phyloP scores from a whole-genome alignment of 2,888 invertebrate species.

The Tenthredo distinguenda region DNA sequence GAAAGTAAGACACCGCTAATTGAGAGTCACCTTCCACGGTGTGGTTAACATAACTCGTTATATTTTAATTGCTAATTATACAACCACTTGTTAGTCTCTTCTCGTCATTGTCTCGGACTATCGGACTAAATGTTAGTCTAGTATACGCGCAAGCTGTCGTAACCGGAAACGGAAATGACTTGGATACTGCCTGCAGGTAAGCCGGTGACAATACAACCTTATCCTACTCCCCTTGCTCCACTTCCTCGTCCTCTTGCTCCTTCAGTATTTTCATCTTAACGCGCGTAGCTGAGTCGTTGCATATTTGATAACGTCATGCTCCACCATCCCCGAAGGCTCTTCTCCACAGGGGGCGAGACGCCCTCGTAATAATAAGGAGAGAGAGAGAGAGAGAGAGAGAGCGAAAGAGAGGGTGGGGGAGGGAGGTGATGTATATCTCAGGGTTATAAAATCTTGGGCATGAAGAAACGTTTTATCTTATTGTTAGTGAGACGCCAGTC shows the following conservation, averaged over 20 bases:
- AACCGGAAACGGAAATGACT: conserved; percentile 33
- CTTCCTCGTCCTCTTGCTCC: background rate
- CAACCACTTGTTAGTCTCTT: conserved; percentile 6
- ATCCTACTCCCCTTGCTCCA: background rate
- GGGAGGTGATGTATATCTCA: conserved; percentile 25
- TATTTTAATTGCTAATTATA: conserved; percentile 37
- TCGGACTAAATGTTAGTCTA: conserved; percentile 23
- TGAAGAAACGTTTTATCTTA: conserved; percentile 34
- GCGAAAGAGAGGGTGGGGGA: no score
- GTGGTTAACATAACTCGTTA: conserved; percentile 15
- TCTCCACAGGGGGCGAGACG: conserved; percentile 23
- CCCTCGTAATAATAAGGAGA: background rate
- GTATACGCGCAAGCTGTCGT: background rate
- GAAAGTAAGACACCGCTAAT: conserved; percentile 1
- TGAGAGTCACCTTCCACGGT: conserved; percentile 22
- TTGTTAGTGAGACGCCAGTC: conserved; percentile 1
- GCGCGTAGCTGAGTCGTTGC: conserved; percentile 34
- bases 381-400: background rate
- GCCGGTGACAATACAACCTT: conserved; percentile 1
- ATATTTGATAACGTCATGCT: conserved; percentile 65
- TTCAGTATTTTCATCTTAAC: conserved; percentile 27
- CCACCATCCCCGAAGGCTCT: conserved; percentile 31
- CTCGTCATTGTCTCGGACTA: conserved; percentile 33
- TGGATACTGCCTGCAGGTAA: conserved; percentile 7
- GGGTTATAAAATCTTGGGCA: conserved; percentile 27